Evolutionary conservation across 1,140 invertebrate species (phyloP), one percentile per base, ranked within the genome.

Genomic region (Ceratitis capitata): DNA sequence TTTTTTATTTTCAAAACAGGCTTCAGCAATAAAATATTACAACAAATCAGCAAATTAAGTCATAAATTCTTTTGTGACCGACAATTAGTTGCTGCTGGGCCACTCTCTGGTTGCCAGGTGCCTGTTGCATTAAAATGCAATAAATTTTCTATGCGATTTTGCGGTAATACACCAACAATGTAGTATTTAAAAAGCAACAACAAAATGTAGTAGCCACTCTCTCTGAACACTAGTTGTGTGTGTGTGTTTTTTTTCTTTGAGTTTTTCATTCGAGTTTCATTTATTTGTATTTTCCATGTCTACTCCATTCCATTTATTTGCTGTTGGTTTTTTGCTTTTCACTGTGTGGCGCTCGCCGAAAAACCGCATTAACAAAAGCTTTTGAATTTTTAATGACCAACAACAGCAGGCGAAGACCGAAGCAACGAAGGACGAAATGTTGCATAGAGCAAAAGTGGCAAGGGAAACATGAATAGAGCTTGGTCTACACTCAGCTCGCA

Each of bases 321-420:
- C n/a, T 78, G n/a, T n/a, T 9, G 19, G 69, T 6, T 45, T 78
- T 78, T 45, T 16, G n/a, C n/a, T n/a, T n/a, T n/a, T n/a, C n/a
- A n/a, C n/a, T 26, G 69, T 78, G 69, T 78, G 69, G 32, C 69
- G 45, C 69, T 78, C 69, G 35, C 69, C 69, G 35, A 78, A 78
- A 78, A 78, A 78, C 69, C 69, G 39, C 69, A 78, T 78, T 78
- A 78, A 78, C 69, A 78, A 78, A 78, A 45, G 69, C 69, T 78
- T 78, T 78, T 78, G 69, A 78, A 78, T 78, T 45, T 78, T 78
- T 78, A 78, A 78, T 78, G 69, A 78, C 69, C 42, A 78, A 12
- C 7, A 23, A 19, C 39, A 78, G n/a, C 51, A 35, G 35, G 39
- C 7, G 12, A 6, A 3, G 19, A n/a, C n/a, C 51, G 16, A n/a